Percentiles rank a stretch among this genome's conserved stretches.
Conservation (phyloP, 2,113 vertebrate species). For the Zingel zingel region DNA sequence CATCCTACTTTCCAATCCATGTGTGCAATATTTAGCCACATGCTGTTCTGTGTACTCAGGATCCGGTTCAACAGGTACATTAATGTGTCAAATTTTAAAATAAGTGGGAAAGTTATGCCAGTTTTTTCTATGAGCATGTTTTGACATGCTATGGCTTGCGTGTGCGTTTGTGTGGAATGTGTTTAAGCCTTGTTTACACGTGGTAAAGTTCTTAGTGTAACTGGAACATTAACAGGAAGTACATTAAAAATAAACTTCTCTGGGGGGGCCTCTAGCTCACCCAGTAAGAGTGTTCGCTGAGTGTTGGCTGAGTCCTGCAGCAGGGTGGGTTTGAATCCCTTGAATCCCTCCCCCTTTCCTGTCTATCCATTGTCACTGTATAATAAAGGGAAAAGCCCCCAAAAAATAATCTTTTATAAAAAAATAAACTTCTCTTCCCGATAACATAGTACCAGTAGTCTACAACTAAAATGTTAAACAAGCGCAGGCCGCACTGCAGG, state of each 20-base stretch:
- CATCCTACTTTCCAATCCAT: not conserved
- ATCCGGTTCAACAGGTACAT: constrained; percentile 3
- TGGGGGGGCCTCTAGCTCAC: too few species aligned
- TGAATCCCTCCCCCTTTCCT: too few species aligned
- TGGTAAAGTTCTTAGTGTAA: constrained; percentile 17
- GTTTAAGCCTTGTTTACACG: constrained; percentile 16
- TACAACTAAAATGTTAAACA: constrained; percentile 26
- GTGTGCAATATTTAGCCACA: not conserved
- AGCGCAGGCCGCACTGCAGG: not conserved
- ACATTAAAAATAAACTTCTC: constrained; percentile 35
- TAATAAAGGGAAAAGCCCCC: too few species aligned
- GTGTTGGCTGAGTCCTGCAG: too few species aligned
- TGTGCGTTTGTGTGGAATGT: not conserved
- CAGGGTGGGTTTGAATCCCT: too few species aligned
- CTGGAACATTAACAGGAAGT: constrained; percentile 54
- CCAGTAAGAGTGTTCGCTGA: too few species aligned
- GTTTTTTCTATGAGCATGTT: not conserved
- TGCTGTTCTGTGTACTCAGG: not conserved
- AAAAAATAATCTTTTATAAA: too few species aligned
- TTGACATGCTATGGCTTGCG: not conserved
- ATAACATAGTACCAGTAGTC: constrained; percentile 9
- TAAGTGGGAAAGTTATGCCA: not conserved
- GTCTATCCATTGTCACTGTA: too few species aligned
- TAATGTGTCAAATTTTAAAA: not conserved
- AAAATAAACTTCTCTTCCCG: not conserved